Evolutionary conservation across 2,797 vertebrate species (phyloP).

Genomic region (Lutjanus campechanus): DNA sequence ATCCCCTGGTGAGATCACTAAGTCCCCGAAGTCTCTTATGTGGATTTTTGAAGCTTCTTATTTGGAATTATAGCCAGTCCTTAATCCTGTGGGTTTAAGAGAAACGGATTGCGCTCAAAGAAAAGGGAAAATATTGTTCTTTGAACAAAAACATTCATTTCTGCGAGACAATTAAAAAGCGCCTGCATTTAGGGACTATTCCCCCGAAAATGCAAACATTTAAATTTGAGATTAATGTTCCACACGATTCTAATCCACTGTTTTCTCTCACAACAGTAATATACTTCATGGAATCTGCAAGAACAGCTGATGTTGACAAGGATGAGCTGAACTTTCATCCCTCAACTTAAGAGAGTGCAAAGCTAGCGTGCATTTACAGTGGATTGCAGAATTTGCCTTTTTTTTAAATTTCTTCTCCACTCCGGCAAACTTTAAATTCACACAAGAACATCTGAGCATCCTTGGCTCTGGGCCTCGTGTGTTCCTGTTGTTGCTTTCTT

Average conservation of each 20-base stretch:
- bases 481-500: slow-evolving; percentile 66
- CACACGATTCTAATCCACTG: background rate
- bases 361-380: slow-evolving; percentile 8
- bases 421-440: slow-evolving; percentile 40
- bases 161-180: slow-evolving; percentile 13
- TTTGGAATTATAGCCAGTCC: slow-evolving; percentile 73
- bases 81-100: slow-evolving; percentile 77
- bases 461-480: slow-evolving; percentile 59
- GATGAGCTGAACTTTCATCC: slow-evolving; percentile 27
- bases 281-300: background rate
- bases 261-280: background rate
- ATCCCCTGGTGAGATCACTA: slow-evolving; percentile 61
- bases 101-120: slow-evolving; percentile 62
- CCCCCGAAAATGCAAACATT: background rate
- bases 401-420: background rate
- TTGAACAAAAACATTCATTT: background rate
- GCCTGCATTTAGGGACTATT: background rate
- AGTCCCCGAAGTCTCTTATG: slow-evolving; percentile 71
- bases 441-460: slow-evolving; percentile 30
- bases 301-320: background rate
- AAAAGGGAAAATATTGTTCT: slow-evolving; percentile 50
- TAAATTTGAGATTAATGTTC: background rate
- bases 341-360: background rate
- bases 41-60: slow-evolving; percentile 74
- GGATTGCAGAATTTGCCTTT: slow-evolving; percentile 11